A percentile compares a stretch with the other conserved stretches of the same genome.
Evolutionary conservation across 2,888 invertebrate genomes (phyloP).

Genomic region (Graphium colonna): DNA sequence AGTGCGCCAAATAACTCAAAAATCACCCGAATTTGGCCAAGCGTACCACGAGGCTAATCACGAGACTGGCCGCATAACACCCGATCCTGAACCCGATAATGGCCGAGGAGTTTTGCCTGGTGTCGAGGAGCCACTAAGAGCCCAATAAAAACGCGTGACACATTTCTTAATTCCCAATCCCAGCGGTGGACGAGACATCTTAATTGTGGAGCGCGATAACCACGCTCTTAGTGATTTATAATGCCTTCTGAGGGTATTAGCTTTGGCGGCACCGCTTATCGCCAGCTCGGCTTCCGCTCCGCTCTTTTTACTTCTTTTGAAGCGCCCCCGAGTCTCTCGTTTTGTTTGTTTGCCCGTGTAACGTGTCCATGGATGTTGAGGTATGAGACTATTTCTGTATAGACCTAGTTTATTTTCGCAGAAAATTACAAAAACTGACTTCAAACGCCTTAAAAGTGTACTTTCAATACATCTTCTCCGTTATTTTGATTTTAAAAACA

Average conservation of each 20-base stretch:
- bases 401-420: no score
- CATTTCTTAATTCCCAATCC: conserved; percentile 39
- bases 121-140: no score
- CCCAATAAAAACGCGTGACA: conserved; percentile 35
- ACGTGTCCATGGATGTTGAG: no score
- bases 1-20: no score
- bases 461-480: no score
- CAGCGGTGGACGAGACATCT: conserved; percentile 50
- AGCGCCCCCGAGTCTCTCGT: conserved; percentile 21
- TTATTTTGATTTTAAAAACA: no score
- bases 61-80: neutral
- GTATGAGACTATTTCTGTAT: no score
- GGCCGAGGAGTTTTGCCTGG: no score
- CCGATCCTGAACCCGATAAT: neutral
- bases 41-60: no score
- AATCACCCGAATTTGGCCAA: no score
- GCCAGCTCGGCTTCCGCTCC: conserved; percentile 61
- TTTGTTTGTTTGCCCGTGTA: conserved; percentile 30
- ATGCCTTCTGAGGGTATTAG: conserved; percentile 61
- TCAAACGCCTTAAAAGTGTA: no score
- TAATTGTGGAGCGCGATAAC: conserved; percentile 70
- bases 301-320: conserved; percentile 38
- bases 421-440: no score
- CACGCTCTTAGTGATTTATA: conserved; percentile 68
- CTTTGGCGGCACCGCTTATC: conserved; percentile 74